Conservation (phyloP, 2,888 invertebrate genomes). For the Philonicus albiceps region DNA sequence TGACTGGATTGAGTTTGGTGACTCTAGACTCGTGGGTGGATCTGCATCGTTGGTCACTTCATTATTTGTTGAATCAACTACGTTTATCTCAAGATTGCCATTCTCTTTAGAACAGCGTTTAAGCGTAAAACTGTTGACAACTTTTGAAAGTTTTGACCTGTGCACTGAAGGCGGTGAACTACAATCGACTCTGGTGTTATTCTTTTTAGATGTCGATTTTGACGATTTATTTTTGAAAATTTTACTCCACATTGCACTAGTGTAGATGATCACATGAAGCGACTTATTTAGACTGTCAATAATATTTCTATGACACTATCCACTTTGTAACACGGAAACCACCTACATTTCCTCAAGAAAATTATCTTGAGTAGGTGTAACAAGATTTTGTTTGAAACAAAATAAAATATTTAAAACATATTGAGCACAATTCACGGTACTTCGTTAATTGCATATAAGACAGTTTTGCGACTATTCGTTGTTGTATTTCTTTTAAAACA, state of each 20-base stretch:
- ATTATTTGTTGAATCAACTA: background rate
- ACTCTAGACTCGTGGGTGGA: background rate
- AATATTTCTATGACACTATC: background rate
- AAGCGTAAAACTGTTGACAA: conserved; percentile 59
- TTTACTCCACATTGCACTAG: conserved; percentile 60
- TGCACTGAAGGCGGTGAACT: conserved; percentile 33
- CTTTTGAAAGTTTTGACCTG: conserved; percentile 53
- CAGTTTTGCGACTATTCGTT: background rate
- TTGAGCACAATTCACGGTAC: background rate
- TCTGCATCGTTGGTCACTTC: background rate
- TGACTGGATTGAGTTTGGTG: background rate
- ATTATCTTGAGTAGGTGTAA: background rate
- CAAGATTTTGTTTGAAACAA: background rate
- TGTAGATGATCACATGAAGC: conserved; percentile 49
- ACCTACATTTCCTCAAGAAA: conserved; percentile 10
- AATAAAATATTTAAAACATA: background rate
- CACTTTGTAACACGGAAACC: conserved; percentile 10
- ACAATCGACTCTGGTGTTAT: conserved; percentile 3
- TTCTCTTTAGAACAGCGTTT: conserved; percentile 53
- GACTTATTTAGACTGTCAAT: background rate
- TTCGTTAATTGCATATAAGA: background rate
- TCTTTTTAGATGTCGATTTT: background rate
- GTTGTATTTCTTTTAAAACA: background rate
- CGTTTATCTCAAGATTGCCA: conserved; percentile 41
- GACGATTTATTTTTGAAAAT: conserved; percentile 56